A percentile compares a stretch with the other conserved stretches of the same genome.
Conservation (phyloP, 2,888 invertebrate species). For the Andrena bicolor region DNA sequence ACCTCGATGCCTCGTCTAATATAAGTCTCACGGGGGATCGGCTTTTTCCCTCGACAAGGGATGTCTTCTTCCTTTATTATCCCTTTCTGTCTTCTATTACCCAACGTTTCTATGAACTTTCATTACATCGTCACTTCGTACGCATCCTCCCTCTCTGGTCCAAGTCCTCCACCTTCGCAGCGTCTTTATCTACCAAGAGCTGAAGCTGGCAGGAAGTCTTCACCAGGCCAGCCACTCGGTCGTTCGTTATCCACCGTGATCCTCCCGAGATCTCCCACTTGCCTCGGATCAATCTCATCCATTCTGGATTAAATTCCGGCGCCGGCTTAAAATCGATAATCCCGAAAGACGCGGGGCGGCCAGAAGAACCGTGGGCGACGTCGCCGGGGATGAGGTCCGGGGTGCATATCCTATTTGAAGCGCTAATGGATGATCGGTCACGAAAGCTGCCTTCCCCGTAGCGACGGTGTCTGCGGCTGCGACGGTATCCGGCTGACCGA, state of each 20-base stretch:
- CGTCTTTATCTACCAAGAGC: too few relatives aligned
- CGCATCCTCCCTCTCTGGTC: too few relatives aligned
- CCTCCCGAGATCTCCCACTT: neutral
- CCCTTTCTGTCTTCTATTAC: neutral
- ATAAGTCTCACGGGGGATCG: neutral
- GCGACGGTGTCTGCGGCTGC: conserved; percentile 34
- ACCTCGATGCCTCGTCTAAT: conserved; percentile 51
- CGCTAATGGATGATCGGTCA: conserved; percentile 67
- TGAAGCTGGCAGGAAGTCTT: too few relatives aligned
- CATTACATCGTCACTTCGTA: too few relatives aligned
- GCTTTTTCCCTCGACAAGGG: conserved; percentile 11
- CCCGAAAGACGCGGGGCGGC: conserved; percentile 10
- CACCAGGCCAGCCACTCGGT: too few relatives aligned
- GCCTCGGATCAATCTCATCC: conserved; percentile 41
- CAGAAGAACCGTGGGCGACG: conserved; percentile 12
- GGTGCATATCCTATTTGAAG: conserved; percentile 44
- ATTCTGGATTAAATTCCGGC: conserved; percentile 51
- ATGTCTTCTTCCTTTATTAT: neutral
- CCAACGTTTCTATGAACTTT: too few relatives aligned
- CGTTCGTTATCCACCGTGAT: neutral
- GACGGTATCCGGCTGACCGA: conserved; percentile 22
- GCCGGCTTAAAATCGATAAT: conserved; percentile 54
- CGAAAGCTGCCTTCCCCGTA: conserved; percentile 48
- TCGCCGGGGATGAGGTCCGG: conserved; percentile 28
- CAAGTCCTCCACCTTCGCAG: too few relatives aligned